These are phyloP conservation scores for Neoascia interrupta DNA, from an alignment of 2,888 invertebrate genomes.

Conservation along the genomic window DNA sequence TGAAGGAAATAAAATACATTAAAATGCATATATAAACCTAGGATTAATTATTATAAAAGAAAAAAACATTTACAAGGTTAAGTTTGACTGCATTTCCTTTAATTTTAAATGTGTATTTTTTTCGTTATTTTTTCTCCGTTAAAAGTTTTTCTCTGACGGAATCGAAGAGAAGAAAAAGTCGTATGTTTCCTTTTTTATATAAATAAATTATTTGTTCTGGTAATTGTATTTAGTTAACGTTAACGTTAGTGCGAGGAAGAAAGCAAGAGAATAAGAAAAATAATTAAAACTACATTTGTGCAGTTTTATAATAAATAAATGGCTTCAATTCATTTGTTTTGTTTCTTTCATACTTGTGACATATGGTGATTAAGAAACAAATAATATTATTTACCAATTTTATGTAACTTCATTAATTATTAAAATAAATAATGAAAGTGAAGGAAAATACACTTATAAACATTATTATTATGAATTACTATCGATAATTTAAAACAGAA, in stretches of 20 bases:
- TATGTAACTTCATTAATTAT: constrained; percentile 30
- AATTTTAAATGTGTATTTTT: constrained; percentile 1
- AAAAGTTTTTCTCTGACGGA: too few species aligned
- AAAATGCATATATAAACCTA: constrained; percentile 44
- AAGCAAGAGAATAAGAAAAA: constrained; percentile 17
- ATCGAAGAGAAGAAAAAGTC: not conserved
- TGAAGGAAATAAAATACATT: constrained; percentile 2
- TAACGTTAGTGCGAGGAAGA: constrained; percentile 8
- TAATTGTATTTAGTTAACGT: constrained; percentile 54
- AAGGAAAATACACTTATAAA: constrained; percentile 61
- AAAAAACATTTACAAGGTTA: constrained; percentile 54
- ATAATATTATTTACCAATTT: constrained; percentile 55
- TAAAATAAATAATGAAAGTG: not conserved
- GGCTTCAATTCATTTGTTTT: constrained; percentile 5
- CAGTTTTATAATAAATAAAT: not conserved
- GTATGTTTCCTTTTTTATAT: constrained; percentile 16
- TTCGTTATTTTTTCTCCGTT: not conserved
- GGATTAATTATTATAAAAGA: constrained; percentile 35
- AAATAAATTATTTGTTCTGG: too few species aligned
- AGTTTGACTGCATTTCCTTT: constrained; percentile 68
- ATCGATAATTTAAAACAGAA: constrained; percentile 44
- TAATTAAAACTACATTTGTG: not conserved
- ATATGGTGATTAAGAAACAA: constrained; percentile 36
- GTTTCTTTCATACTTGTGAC: constrained; percentile 41
- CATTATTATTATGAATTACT: constrained; percentile 59